Evolutionary conservation across 2,888 invertebrate species (phyloP), one percentile per base, ranked within the genome.

Genomic region (Brachyptera putata): DNA sequence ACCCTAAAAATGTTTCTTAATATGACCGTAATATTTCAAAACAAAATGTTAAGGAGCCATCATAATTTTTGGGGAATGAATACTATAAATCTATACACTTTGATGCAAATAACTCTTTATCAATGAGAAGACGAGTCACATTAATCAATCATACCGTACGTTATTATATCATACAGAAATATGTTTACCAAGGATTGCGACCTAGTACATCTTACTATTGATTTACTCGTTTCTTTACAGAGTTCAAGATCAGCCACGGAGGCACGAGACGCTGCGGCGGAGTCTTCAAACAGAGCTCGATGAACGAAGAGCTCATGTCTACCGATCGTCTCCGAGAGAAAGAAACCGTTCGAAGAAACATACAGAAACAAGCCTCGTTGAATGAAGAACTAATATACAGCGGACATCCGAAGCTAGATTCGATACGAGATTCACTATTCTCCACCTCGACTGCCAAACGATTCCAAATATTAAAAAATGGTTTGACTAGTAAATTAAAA

Each of bases 301-400:
- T 94, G 63, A 93, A 93, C 70, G 93, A 93, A 72, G 93, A 93
- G 72, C 77, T 92, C 13, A 91, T 93, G 87, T 91, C 90, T 1
- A 85, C 85, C n/a, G 92, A 91, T 69, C 78, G 93, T 58, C 75
- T 92, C 69, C 77, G 86, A 63, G 93, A 93, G 72, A 92, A 91
- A 69, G 91, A 92, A 71, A 80, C 82, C 50, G 83, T 93, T 18
- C 80, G 89, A 61, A 86, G 86, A 70, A 89, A 91, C 70, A 91
- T 92, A 66, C 91, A 89, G 72, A 93, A 93, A 71, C 93, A 93
- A 75, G 89, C 91, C 22, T 92, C 92, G 4, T 76, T 93, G 13
- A 92, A 93, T 71, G 93, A 93, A 73, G 91, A 93, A 62, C 84
- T 92, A 62, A 84, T 93, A 59, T 91, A 84, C 71, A 80, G 83